Conservation (phyloP, 2,888 invertebrate genomes). For the Limnephilus marmoratus region DNA sequence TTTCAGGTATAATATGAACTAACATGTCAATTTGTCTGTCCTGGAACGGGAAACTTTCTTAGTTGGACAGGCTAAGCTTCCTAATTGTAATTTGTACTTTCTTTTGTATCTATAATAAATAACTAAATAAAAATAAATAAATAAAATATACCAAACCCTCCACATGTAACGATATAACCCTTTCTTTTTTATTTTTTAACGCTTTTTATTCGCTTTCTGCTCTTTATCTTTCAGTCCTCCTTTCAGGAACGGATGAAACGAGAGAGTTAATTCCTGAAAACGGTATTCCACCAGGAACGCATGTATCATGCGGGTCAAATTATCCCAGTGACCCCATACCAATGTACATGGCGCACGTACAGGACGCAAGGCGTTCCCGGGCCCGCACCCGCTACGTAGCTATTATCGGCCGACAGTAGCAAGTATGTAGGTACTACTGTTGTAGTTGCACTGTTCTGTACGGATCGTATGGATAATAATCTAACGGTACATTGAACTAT, state of each 20-base stretch:
- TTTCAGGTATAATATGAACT: too few species aligned
- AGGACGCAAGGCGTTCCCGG: background rate
- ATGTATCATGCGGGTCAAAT: background rate
- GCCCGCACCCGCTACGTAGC: background rate
- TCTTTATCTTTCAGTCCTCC: background rate
- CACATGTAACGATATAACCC: too few species aligned
- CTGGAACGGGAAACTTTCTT: too few species aligned
- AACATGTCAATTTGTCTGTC: too few species aligned
- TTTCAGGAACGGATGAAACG: background rate
- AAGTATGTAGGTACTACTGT: too few species aligned
- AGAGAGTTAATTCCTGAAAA: background rate
- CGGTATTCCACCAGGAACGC: background rate
- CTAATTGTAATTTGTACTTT: too few species aligned
- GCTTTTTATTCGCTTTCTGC: too few species aligned
- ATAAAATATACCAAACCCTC: too few species aligned
- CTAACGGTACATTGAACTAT: slow-evolving; percentile 37
- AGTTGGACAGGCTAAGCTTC: too few species aligned
- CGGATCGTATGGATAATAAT: background rate
- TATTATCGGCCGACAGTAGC: background rate
- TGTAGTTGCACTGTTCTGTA: background rate
- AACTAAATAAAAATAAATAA: too few species aligned
- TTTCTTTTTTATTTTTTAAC: too few species aligned
- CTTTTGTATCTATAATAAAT: too few species aligned
- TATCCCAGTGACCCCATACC: background rate
- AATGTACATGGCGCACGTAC: background rate